Percentiles rank a stretch among this genome's conserved stretches.
phyloP scores from a whole-genome alignment of 2,113 vertebrate genomes.

The Oncorhynchus gorbuscha region DNA sequence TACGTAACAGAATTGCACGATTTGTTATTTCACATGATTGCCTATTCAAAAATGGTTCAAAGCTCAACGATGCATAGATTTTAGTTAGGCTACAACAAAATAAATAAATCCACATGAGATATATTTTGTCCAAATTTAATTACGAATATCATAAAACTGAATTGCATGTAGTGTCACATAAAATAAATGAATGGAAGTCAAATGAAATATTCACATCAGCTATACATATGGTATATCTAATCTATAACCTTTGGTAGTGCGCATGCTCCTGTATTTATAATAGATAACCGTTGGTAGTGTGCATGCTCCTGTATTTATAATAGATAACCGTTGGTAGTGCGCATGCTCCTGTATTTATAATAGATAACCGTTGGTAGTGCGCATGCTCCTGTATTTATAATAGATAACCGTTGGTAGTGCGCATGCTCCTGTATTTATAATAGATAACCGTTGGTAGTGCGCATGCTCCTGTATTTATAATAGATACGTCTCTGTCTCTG shows the following conservation, averaged over 20 bases:
- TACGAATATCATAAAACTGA: neutral
- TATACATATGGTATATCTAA: slow-evolving; percentile 8
- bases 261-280: neutral
- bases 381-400: slow-evolving; percentile 46
- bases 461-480: no score
- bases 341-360: slow-evolving; percentile 46
- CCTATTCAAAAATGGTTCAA: no score
- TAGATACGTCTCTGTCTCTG: no score
- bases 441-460: no score
- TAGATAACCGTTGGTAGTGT: slow-evolving; percentile 53
- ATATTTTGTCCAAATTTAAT: neutral
- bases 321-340: slow-evolving; percentile 53
- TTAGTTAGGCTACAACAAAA: neutral
- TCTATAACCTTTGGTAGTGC: no score
- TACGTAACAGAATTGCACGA: no score
- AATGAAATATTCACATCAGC: neutral
- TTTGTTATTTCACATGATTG: no score
- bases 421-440: slow-evolving; percentile 43
- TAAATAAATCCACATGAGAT: neutral
- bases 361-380: slow-evolving; percentile 53
- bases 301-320: slow-evolving; percentile 22
- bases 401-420: slow-evolving; percentile 52
- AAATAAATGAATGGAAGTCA: neutral
- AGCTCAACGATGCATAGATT: neutral
- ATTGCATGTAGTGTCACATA: neutral